Conservation (phyloP, 2,113 vertebrate genomes). For the Melospiza melodia region DNA sequence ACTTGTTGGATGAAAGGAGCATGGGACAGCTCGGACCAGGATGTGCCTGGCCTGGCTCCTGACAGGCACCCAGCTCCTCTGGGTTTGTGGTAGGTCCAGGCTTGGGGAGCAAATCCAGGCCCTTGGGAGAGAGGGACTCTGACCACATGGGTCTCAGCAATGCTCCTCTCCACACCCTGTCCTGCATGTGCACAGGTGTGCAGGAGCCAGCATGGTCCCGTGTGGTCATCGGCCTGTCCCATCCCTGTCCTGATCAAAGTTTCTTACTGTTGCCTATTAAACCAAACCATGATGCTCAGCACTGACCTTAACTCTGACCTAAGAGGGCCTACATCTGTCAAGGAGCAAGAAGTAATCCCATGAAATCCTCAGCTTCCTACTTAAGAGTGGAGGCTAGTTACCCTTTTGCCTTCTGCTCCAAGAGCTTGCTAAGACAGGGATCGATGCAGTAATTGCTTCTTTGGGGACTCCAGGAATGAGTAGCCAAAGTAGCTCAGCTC, state of each 20-base stretch:
- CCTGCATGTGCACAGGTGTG: neutral
- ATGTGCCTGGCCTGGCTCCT: neutral
- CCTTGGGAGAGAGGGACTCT: rapidly evolving
- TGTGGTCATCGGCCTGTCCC: neutral
- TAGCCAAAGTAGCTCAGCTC: neutral
- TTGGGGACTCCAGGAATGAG: neutral
- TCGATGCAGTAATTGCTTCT: slow-evolving; percentile 6
- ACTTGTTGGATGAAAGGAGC: neutral
- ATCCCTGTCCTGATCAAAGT: neutral
- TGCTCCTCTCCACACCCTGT: neutral
- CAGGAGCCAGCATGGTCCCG: neutral
- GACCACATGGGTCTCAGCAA: rapidly evolving
- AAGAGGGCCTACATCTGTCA: slow-evolving; percentile 21
- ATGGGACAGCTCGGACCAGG: neutral
- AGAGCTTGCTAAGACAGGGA: neutral
- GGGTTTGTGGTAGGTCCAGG: rapidly evolving
- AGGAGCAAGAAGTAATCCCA: slow-evolving; percentile 41
- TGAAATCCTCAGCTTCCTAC: slow-evolving; percentile 58
- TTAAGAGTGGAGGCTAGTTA: slow-evolving; percentile 34
- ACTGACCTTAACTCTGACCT: neutral
- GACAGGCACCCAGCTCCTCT: neutral
- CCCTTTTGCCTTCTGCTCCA: neutral
- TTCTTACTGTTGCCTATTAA: neutral
- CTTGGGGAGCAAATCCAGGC: neutral
- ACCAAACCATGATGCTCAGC: neutral